phyloP scores from a whole-genome alignment of 2,113 vertebrate species.

The Deroptyus accipitrinus region DNA sequence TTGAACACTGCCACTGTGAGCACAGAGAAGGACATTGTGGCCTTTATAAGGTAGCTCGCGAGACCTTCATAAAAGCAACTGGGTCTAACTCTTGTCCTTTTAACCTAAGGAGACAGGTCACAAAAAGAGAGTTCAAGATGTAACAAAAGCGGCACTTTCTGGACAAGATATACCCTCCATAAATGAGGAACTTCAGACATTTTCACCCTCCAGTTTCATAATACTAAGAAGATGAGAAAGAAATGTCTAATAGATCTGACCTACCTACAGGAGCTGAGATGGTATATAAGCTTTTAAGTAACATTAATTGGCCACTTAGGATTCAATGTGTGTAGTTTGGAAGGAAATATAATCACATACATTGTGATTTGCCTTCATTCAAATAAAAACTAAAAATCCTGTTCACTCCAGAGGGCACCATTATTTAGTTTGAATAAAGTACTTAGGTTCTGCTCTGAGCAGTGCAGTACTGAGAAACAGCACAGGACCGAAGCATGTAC shows the following conservation, averaged over 20 bases:
- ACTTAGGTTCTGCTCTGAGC: background rate
- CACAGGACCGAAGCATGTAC: rapidly evolving
- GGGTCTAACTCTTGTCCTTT: background rate
- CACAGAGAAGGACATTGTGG: background rate
- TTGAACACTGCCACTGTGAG: background rate
- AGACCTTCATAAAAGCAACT: background rate
- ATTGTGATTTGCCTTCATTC: background rate
- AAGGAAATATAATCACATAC: background rate
- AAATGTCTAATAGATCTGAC: background rate
- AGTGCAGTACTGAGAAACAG: background rate
- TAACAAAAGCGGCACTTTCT: background rate
- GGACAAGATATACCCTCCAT: background rate
- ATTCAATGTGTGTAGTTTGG: background rate
- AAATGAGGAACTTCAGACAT: conserved; percentile 30
- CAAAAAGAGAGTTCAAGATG: background rate
- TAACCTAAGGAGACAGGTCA: background rate
- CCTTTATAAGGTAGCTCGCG: background rate
- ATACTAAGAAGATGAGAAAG: background rate
- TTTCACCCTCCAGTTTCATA: background rate
- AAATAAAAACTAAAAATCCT: background rate
- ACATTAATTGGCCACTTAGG: background rate
- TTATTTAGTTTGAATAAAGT: background rate
- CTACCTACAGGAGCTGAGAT: background rate
- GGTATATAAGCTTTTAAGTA: background rate
- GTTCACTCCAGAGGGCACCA: background rate